Base-by-base conservation (phyloP, 2,113 vertebrate genomes). In the Paradisaea rubra region DNA sequence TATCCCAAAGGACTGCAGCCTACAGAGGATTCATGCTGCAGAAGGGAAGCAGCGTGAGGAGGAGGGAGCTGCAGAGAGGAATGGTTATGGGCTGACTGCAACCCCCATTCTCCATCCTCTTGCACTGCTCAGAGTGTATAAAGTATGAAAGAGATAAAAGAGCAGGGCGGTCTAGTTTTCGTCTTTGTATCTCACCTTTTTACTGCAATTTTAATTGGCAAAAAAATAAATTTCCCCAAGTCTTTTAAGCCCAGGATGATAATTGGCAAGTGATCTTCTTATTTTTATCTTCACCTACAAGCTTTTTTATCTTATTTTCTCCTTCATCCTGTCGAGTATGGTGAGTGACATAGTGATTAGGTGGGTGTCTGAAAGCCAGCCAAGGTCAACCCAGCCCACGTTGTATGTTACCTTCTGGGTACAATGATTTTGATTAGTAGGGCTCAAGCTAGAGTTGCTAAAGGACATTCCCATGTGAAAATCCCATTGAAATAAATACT, bases 271-370 rank as follows among this genome's bases (percentile, higher is more conserved):
- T 35, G 15, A 15, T 59, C 15, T 41, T 66, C 33, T 11, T 54
- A 15, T 33, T 42, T 63, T 71, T 60, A 39, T 37, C 44, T 59
- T 35, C 33, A 44, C 16, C 59, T 77, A 25, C 9, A 63, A 69
- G 22, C 4, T 80, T 83, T 73, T 78, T n/a, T 41, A 12, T 74
- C 37, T 60, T 63, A 53, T 69, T 61, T 87, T 41, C 28, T 78
- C 6, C 31, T 18, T 21, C 18, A 14, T 53, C 9, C 11, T 44
- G 5, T 28, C 1, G 0, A 25, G 4, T 57, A 37, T 8, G 6
- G 4, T 63, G 56, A 82, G 9, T 33, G 44, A 39, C 17, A 68
- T 9, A 45, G 30, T 0, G 2, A 27, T 41, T 66, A 44, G 13
- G 15, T 23, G 15, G 13, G 21, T 54, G 24, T 35, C 41, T 81